Evolutionary conservation across 2,888 invertebrate species (phyloP).

Genomic region (Helobdella robusta): DNA sequence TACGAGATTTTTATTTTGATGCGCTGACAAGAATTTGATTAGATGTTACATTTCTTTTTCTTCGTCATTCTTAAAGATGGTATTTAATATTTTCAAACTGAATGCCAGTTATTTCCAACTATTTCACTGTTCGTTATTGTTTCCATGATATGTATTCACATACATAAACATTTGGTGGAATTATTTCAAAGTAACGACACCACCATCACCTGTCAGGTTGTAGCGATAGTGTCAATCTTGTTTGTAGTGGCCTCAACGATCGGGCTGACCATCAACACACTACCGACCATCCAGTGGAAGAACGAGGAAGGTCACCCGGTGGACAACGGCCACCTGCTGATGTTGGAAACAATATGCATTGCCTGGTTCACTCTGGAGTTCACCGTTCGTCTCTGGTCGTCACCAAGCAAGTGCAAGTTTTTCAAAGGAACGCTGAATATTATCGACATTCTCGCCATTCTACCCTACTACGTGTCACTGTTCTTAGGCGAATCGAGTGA

Average conservation of each 20-base stretch:
- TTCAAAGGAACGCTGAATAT: slow-evolving; percentile 97
- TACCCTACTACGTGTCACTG: slow-evolving; percentile 95
- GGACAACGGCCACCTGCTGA: slow-evolving; percentile 60
- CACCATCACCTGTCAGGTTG: slow-evolving; percentile 40
- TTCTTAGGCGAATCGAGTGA: slow-evolving; percentile 94
- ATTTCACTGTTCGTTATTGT: too few relatives aligned
- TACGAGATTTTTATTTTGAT: too few relatives aligned
- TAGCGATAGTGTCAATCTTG: slow-evolving; percentile 97
- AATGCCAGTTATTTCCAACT: too few relatives aligned
- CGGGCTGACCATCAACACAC: slow-evolving; percentile 96
- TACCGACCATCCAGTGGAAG: slow-evolving; percentile 83
- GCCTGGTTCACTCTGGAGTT: slow-evolving; percentile 99
- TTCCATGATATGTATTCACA: too few relatives aligned
- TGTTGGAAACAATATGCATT: slow-evolving; percentile 97
- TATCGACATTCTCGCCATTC: slow-evolving; percentile 93
- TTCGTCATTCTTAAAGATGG: too few relatives aligned
- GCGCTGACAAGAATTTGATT: too few relatives aligned
- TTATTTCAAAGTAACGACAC: too few relatives aligned
- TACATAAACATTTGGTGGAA: too few relatives aligned
- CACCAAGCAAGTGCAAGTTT: slow-evolving; percentile 98
- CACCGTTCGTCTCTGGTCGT: slow-evolving; percentile 87
- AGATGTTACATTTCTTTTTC: too few relatives aligned
- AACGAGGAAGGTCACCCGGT: slow-evolving; percentile 59
- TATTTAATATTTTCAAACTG: too few relatives aligned
- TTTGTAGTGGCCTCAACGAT: slow-evolving; percentile 99